Conservation (phyloP, 2,113 vertebrate species). For the Ceuthmochares aereus region DNA sequence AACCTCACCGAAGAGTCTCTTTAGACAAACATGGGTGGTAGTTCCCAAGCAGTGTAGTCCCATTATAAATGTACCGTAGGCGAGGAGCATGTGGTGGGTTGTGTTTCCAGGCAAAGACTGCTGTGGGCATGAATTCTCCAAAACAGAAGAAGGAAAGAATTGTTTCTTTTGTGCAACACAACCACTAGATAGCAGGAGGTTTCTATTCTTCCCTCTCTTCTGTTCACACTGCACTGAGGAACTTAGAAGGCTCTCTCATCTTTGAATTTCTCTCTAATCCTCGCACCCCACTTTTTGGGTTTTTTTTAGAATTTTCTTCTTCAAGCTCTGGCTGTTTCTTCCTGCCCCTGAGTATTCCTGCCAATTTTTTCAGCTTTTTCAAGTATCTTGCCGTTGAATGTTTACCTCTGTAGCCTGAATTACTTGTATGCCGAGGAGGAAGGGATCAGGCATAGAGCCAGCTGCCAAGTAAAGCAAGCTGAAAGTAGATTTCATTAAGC, state of each 20-base stretch:
- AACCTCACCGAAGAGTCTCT: neutral
- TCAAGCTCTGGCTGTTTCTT: neutral
- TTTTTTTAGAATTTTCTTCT: neutral
- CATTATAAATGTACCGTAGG: neutral
- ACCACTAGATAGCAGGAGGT: neutral
- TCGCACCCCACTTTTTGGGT: fast-evolving
- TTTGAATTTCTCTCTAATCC: neutral
- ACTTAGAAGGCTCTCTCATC: neutral
- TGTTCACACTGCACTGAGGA: neutral
- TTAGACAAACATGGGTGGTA: neutral
- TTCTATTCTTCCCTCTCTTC: neutral
- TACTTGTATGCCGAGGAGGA: neutral
- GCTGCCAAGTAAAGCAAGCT: neutral
- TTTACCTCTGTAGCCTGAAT: neutral
- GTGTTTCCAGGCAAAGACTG: neutral
- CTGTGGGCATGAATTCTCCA: neutral
- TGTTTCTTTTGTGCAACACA: neutral
- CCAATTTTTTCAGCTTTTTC: neutral
- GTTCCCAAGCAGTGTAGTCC: neutral
- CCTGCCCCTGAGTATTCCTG: neutral
- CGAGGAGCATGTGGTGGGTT: neutral
- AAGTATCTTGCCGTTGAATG: neutral
- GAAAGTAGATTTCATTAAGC: neutral
- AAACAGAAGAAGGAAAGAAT: neutral
- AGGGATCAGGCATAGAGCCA: neutral